Base-by-base conservation (phyloP, 2,797 vertebrate genomes). In the Echeneis naucrates region DNA sequence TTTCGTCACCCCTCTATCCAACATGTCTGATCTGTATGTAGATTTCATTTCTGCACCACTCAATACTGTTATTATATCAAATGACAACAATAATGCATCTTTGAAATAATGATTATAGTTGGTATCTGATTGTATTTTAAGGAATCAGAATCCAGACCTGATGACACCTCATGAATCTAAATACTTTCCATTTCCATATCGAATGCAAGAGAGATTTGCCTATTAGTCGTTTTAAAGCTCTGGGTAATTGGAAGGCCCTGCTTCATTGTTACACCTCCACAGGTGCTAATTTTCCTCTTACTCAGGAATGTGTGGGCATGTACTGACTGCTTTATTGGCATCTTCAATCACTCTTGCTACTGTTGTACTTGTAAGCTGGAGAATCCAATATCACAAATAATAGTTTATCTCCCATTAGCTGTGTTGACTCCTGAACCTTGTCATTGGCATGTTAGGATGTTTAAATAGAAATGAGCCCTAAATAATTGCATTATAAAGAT, bases 11-110 rank as follows among this genome's bases (percentile, higher is more conserved):
- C 44, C 50, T 74, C 30, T 4, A 30, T 42, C 13, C 7, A 55
- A 50, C 27, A 24, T 35, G 21, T 51, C 67, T 8, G 40, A 62
- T 61, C 19, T 30, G 23, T 59, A 65, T 32, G 2, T 54, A 42
- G 4, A 59, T 59, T 58, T 59, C 0, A 60, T 26, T 37, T 54
- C n/a, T 11, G n/a, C 48, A 35, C 17, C 38, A 19, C 4, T 24
- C 1, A 4, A 17, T 62, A 21, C 47, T 47, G 48, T 54, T 23
- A 12, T 21, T 45, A 8, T 23, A 23, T 23, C 21, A 21, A 47
- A 47, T 23, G 45, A 47, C 21, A 47, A 47, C 7, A 52, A 45
- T 1, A 16, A 4, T 47, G 9, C 30, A 14, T 32, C 3, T 48
- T n/a, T 47, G n/a, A 44, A 8, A 35, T 35, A 8, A 26, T 61